A percentile compares a stretch with the other conserved stretches of the same genome.
These are phyloP conservation scores for Kobus ellipsiprymnus DNA, from an alignment of 2,113 vertebrate species.

Conservation along the genomic window DNA sequence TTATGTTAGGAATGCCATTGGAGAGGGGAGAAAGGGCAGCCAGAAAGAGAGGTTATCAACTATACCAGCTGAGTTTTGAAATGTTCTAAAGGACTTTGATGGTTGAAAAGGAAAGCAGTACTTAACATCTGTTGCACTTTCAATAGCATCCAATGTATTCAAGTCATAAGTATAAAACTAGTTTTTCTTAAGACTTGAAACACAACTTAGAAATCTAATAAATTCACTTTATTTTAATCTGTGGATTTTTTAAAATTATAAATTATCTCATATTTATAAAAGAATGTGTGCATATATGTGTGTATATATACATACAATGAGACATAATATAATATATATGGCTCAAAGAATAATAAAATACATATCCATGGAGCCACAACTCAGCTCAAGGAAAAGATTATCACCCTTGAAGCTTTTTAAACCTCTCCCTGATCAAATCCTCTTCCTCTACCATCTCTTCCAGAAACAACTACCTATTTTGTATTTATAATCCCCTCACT, in stretches of 20 bases:
- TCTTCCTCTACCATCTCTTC: background rate
- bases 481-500: background rate
- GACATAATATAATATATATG: background rate
- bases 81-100: background rate
- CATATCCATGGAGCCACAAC: background rate
- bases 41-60: background rate
- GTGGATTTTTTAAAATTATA: background rate
- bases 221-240: background rate
- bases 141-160: background rate
- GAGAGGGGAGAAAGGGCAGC: background rate
- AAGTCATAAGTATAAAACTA: background rate
- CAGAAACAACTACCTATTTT: background rate
- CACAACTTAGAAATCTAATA: background rate
- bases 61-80: background rate
- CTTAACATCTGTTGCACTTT: background rate
- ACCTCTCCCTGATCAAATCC: background rate
- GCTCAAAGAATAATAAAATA: background rate
- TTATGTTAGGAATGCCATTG: background rate
- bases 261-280: slow-evolving; percentile 6
- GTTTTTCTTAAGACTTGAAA: background rate
- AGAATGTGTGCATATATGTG: background rate
- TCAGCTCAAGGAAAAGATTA: background rate
- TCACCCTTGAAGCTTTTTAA: background rate
- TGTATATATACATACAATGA: background rate
- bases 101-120: background rate